These are phyloP conservation scores for Thaleichthys pacificus DNA, from an alignment of 2,797 vertebrate genomes.

Conservation along the genomic window DNA sequence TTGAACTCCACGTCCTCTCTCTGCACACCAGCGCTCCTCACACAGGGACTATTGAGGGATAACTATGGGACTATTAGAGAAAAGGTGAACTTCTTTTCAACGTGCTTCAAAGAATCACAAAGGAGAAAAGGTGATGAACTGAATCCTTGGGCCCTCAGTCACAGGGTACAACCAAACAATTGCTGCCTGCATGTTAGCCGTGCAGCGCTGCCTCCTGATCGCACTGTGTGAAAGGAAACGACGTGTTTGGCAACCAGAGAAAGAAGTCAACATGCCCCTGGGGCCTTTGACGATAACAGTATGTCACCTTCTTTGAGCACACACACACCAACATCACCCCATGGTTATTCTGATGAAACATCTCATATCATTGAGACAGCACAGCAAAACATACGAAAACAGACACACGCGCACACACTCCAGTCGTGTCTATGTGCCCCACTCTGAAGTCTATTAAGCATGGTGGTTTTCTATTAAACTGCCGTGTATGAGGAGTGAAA, in stretches of 20 bases:
- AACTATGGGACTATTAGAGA: too few relatives aligned
- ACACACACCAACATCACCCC: neutral
- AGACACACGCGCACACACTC: conserved; percentile 29
- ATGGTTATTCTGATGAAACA: too few relatives aligned
- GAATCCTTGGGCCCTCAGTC: too few relatives aligned
- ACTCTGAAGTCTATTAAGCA: conserved; percentile 45
- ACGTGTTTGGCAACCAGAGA: conserved; percentile 38
- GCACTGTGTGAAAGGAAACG: conserved; percentile 46
- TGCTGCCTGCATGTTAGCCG: too few relatives aligned
- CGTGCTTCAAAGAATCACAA: too few relatives aligned
- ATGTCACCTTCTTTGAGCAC: conserved; percentile 56
- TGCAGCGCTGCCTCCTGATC: neutral
- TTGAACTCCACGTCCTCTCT: too few relatives aligned
- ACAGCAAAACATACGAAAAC: conserved; percentile 13
- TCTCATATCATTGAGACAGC: neutral
- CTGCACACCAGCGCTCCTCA: too few relatives aligned
- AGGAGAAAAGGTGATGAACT: too few relatives aligned
- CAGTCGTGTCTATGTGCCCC: neutral
- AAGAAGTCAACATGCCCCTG: conserved; percentile 57
- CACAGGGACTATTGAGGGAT: too few relatives aligned
- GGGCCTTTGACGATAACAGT: conserved; percentile 61
- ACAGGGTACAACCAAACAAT: too few relatives aligned
- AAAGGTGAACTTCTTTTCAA: too few relatives aligned
- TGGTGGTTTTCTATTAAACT: conserved; percentile 64
- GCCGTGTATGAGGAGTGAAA: conserved; percentile 44